Evolutionary conservation across 2,797 vertebrate genomes (phyloP), one percentile per base, ranked within the genome.

Genomic region (Geotrypetes seraphini): DNA sequence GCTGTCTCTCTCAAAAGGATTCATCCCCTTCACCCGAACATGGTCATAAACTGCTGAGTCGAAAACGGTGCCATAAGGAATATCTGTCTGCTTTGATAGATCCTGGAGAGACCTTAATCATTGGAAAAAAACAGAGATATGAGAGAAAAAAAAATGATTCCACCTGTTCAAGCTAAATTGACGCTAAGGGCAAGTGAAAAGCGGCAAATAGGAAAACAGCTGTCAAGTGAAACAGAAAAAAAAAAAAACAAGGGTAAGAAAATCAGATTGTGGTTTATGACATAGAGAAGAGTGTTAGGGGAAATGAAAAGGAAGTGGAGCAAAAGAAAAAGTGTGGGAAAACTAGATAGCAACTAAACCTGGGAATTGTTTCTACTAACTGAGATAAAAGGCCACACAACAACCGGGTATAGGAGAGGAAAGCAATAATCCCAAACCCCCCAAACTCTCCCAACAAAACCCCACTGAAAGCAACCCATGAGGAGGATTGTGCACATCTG

Each of bases 1-100:
- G 55, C 88, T 90, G 66, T 98, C 94, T 57, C 92, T 87, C 74
- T 97, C 94, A 5, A 98, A 97, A 40, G 96, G 96, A 59, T 99
- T 99, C 89, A 97, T 84, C 5, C 91, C 85, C 60, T 97, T 97
- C 69, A 86, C 84, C 36, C 92, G 89, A 18, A 98, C 87, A 10
- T 99, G 95, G 46, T 98, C 93, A 7, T 96, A 97, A 5, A 99
- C 93, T 0, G 94, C 91, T 0, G 96, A 97, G 71, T 98, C 93
- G 66, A 98, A 47, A 22, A 99, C 96, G 0, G 96, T 99, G 39
- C 96, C 96, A 0, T 97, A 99, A 6, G 96, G 93, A 53, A 98
- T 77, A 44, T 99, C 96, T 1, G 92, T 98, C 76, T 99, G 96
- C 57, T 89, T 86, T 7, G 94, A 97, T 35, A 99, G 86, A 56